phyloP scores from a whole-genome alignment of 1,140 invertebrate species.

The Popillia japonica region DNA sequence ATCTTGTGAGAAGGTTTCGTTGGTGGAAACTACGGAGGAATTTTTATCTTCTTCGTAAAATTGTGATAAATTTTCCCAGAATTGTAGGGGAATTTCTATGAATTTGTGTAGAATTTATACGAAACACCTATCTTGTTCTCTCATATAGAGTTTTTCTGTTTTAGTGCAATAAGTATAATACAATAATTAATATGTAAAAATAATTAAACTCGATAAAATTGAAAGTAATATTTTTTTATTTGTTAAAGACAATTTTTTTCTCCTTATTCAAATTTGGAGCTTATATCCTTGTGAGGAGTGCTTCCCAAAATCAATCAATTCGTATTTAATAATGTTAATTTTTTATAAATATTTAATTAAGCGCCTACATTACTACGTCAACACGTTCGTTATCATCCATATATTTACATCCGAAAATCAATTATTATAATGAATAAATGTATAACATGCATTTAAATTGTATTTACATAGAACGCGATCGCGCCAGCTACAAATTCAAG shows the following conservation, averaged over 20 bases:
- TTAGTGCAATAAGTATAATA: too few species aligned
- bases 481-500: slow-evolving; percentile 3
- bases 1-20: background rate
- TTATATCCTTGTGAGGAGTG: too few species aligned
- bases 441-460: background rate
- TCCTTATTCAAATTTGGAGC: too few species aligned
- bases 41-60: slow-evolving; percentile 42
- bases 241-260: too few species aligned
- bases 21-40: slow-evolving; percentile 17
- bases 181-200: too few species aligned
- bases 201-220: too few species aligned
- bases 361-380: background rate
- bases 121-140: background rate
- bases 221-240: too few species aligned
- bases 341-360: slow-evolving; percentile 7
- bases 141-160: too few species aligned
- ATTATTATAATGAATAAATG: background rate
- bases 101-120: slow-evolving; percentile 13
- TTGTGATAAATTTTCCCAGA: slow-evolving; percentile 39
- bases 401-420: slow-evolving; percentile 1
- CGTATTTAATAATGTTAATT: too few species aligned
- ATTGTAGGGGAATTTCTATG: slow-evolving; percentile 36
- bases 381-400: background rate
- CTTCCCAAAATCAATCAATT: too few species aligned
- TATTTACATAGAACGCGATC: background rate